Conservation (phyloP, 2,888 invertebrate species). For the Lasius platythorax region DNA sequence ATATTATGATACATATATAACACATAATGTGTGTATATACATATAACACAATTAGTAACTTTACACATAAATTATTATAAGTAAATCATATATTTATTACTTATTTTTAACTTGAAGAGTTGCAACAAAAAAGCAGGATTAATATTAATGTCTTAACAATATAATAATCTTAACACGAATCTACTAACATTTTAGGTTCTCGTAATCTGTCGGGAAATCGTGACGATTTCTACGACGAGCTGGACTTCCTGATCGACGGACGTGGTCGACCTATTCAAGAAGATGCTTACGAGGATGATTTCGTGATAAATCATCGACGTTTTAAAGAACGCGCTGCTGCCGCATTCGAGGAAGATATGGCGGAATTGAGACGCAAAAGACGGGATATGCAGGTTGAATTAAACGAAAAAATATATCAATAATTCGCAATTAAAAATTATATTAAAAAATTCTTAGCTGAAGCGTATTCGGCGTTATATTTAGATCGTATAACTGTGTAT, state of each 20-base stretch:
- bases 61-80: neutral
- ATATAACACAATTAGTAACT: neutral
- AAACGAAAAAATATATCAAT: constrained; percentile 1
- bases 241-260: constrained; percentile 77
- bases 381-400: constrained; percentile 82
- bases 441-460: neutral
- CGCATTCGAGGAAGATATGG: constrained; percentile 84
- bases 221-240: constrained; percentile 78
- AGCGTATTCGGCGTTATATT: neutral
- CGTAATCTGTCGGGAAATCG: constrained; percentile 79
- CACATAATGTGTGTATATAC: neutral
- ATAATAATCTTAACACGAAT: constrained; percentile 26
- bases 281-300: constrained; percentile 80
- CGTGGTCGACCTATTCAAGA: constrained; percentile 75
- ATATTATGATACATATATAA: neutral
- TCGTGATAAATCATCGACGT: constrained; percentile 79
- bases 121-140: neutral
- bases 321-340: constrained; percentile 82
- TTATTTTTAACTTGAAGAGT: neutral
- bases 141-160: neutral
- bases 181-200: constrained; percentile 80
- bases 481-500: neutral
- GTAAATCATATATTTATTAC: neutral
- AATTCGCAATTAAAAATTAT: neutral
- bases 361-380: constrained; percentile 82